phyloP scores from a whole-genome alignment of 1,140 invertebrate genomes.

The Eulimnadia texana region DNA sequence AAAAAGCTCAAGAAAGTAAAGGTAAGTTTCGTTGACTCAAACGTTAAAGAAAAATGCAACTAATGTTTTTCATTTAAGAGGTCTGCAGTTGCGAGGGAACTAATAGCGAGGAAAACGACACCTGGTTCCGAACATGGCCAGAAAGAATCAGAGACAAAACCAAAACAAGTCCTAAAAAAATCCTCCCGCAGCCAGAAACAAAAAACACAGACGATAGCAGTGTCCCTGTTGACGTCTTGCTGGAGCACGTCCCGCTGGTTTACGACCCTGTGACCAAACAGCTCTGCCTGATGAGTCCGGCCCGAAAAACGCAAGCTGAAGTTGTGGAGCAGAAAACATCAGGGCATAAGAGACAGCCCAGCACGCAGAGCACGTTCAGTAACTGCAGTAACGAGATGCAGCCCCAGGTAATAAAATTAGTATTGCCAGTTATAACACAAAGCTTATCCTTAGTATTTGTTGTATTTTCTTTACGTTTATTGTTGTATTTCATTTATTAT shows the following conservation, averaged over 20 bases:
- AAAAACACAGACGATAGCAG: conserved; percentile 18
- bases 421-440: too few species aligned
- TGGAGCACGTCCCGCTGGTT: conserved; percentile 26
- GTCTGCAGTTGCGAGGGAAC: too few species aligned
- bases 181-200: conserved; percentile 16
- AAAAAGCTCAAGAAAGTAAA: too few species aligned
- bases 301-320: conserved; percentile 4
- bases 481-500: too few species aligned
- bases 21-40: too few species aligned
- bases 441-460: too few species aligned
- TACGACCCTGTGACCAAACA: conserved; percentile 29
- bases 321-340: conserved; percentile 16
- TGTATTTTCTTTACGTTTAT: too few species aligned
- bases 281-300: conserved; percentile 24
- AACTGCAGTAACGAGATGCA: conserved; percentile 27
- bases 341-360: conserved; percentile 18
- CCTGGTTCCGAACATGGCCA: conserved; percentile 26
- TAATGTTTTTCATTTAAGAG: too few species aligned
- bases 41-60: too few species aligned
- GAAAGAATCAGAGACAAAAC: conserved; percentile 23
- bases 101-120: conserved; percentile 18
- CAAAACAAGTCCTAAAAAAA: conserved; percentile 8
- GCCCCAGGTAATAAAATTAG: too few species aligned
- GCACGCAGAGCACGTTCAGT: conserved; percentile 24
- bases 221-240: conserved; percentile 21